Percentiles rank a stretch among this genome's conserved stretches.
These are phyloP conservation scores for Musca domestica DNA, from an alignment of 1,140 invertebrate species.

Conservation along the genomic window DNA sequence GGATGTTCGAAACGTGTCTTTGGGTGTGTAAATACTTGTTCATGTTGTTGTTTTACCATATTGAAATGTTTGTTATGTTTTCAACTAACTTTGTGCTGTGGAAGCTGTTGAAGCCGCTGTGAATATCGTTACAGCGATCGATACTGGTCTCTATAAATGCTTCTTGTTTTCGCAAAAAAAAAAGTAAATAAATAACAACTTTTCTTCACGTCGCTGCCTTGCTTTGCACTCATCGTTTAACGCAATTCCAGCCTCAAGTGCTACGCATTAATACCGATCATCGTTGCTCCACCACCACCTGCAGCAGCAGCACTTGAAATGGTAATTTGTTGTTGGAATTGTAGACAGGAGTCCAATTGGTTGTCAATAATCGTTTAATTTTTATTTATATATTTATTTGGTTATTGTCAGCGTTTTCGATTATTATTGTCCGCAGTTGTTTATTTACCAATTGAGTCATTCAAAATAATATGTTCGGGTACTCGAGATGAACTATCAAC, in stretches of 20 bases:
- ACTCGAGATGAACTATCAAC: too few relatives aligned
- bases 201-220: too few relatives aligned
- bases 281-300: too few relatives aligned
- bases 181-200: too few relatives aligned
- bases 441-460: constrained; percentile 12
- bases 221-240: too few relatives aligned
- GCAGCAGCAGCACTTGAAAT: too few relatives aligned
- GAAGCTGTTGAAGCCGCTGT: not conserved
- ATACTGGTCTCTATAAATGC: not conserved
- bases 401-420: not conserved
- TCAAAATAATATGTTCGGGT: not conserved
- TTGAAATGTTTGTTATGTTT: not conserved
- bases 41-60: not conserved
- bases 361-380: constrained; percentile 22
- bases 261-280: too few relatives aligned
- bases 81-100: not conserved
- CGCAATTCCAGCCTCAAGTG: too few relatives aligned
- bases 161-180: too few relatives aligned
- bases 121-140: not conserved
- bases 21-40: constrained; percentile 3
- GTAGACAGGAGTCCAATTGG: constrained; percentile 13
- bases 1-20: not conserved
- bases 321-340: not conserved
- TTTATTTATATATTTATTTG: not conserved
- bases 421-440: not conserved